Evolutionary conservation across 2,888 invertebrate species (phyloP), one percentile per base, ranked within the genome.

Genomic region (Sinodicranocentrus sp.): DNA sequence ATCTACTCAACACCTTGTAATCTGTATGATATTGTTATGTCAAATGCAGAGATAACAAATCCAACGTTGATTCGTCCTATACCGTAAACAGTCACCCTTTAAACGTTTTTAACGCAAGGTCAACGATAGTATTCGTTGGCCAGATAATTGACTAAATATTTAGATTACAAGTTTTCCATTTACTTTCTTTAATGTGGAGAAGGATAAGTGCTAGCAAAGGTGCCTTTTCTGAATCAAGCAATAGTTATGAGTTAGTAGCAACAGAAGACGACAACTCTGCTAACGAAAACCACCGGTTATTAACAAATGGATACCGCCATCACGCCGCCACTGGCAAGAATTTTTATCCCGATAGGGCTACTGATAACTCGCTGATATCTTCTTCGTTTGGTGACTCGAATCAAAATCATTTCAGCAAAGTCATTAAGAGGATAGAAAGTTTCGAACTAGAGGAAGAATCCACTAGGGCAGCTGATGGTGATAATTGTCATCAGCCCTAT

Each of bases 131-230:
- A 33, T 10, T 33, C 33, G 33, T 33, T 10, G 33, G 10, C 33
- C 3, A 33, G 33, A 33, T 33, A 33, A 33, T 10, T 3, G 33
- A 33, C 33, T 8, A 59, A 2, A 59, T 13, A 23, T 21, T 2
- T 13, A 17, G 59, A 21, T 59, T 59, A 21, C 21, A 21, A 59
- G 15, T 23, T 59, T 13, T 21, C 59, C 75, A 43, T 19, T 25
- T 8, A 63, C 39, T 52, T 39, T 13, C 59, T 84, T 83, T 86
- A 84, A 86, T 86, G 86, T 86, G 86, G 86, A 86, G 75, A 86
- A 71, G 77, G 72, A 61, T 84, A 15, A 80, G 83, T 67, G 77
- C 61, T 76, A 54, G 79, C 43, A 82, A 82, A 82, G 71, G 82
- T 82, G 82, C 82, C 82, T 82, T 82, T 25, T 70, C 76, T 39